Evolutionary conservation across 35 echinoderm and acorn worm genomes (phyloP), one percentile per base, ranked within the genome.

Genomic region (Anneissia japonica): DNA sequence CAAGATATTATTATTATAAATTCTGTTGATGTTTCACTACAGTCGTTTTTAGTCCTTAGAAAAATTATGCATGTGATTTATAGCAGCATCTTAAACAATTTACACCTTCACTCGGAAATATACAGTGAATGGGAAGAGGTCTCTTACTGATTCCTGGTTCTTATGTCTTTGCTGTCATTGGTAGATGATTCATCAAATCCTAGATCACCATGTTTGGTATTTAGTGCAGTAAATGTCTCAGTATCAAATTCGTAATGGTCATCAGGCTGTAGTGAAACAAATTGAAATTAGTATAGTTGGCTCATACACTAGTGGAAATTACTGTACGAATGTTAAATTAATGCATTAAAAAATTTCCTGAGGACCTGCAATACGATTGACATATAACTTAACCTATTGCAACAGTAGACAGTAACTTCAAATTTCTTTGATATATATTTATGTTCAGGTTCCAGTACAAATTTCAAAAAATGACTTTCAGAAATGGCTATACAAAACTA

Each of bases 181-280:
- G 4, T 79, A 16, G 35, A 46, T 9, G 46, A 40, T 31, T 77
- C 82, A 72, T 43, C 38, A 87, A 83, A 74, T 87, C 30, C 77
- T 43, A 46, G 84, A 35, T 19, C 78, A 26, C 84, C 87, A 56
- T 46, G 34, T 13, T 82, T 64, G 33, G 72, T 30, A 43, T 75
- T 72, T 33, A 86, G 89, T 39, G 88, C 35, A 81, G 35, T 55
- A 80, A 88, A 31, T 31, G 85, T 45, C 21, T 84, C 83, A 23
- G 32, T 74, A 85, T 93, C 85, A 0, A 84, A 78, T 75, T 93
- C 87, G 90, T 81, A 93, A 14, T 78, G 31, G 21, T 93, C 92
- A 46, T 93, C 92, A 89, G 87, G 87, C 87, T 89, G 79, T 39
- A 83, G 30, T 85, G 29, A 19, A 6, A 76, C 14, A 76, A 72